Evolutionary conservation across 2,888 invertebrate genomes (phyloP).

Genomic region (Epistrophe grossulariae): DNA sequence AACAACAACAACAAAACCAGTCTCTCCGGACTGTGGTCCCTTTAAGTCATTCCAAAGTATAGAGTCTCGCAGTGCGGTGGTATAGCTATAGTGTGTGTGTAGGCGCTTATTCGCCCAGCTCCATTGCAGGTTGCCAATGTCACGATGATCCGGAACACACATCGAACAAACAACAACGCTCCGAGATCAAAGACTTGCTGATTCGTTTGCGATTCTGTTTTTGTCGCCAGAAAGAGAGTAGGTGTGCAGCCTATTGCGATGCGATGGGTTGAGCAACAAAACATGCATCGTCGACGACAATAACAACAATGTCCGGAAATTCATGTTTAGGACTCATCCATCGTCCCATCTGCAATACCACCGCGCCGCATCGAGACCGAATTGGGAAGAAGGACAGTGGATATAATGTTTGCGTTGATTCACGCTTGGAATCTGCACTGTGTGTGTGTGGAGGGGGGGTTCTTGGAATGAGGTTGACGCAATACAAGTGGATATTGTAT

Average conservation of each 20-base stretch:
- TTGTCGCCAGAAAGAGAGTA: conserved; percentile 73
- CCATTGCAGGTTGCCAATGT: conserved; percentile 67
- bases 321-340: conserved; percentile 72
- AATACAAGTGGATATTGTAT: conserved; percentile 47
- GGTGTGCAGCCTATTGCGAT: conserved; percentile 61
- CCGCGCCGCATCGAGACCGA: background rate
- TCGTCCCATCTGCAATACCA: conserved; percentile 57
- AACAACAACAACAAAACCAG: conserved; percentile 1
- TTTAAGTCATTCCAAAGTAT: conserved; percentile 46
- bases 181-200: conserved; percentile 69
- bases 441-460: conserved; percentile 56
- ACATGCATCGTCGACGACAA: conserved; percentile 53
- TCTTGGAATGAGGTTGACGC: conserved; percentile 57
- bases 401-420: conserved; percentile 58
- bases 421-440: conserved; percentile 19
- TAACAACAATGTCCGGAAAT: conserved; percentile 69
- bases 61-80: background rate
- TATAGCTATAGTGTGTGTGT: conserved; percentile 24
- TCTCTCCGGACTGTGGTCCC: conserved; percentile 35
- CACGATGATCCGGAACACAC: conserved; percentile 55
- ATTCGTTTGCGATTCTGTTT: conserved; percentile 71
- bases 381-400: conserved; percentile 10
- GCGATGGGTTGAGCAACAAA: conserved; percentile 59
- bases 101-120: conserved; percentile 38
- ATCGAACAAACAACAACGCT: conserved; percentile 27